Conservation (phyloP, 2,113 vertebrate species). For the Catharus fuscescens region DNA sequence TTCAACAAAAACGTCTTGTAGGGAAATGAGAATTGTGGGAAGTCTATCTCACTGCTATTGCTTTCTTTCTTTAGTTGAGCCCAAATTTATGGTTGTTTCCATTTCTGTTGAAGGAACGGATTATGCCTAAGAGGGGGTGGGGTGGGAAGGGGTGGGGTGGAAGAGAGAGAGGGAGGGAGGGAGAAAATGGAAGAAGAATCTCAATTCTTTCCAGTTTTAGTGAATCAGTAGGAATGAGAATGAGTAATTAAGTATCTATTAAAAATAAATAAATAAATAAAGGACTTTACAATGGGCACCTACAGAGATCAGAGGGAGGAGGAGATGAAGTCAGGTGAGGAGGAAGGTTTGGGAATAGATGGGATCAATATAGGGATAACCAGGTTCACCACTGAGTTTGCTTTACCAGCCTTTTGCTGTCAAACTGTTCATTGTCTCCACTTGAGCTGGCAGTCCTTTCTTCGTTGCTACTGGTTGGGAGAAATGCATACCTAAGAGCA, state of each 20-base stretch:
- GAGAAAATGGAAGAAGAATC: not conserved
- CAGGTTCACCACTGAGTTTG: not conserved
- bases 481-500: not conserved
- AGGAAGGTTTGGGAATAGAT: not conserved
- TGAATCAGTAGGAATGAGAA: not conserved
- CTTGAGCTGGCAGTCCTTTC: not conserved
- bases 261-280: not conserved
- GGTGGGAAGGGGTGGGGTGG: no score
- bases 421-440: not conserved
- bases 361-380: not conserved
- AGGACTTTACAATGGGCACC: not conserved
- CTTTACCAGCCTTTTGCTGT: not conserved
- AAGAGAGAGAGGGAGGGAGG: not conserved
- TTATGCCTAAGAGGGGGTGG: not conserved
- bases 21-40: not conserved
- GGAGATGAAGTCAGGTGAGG: not conserved
- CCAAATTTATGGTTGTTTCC: not conserved
- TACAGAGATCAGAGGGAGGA: not conserved
- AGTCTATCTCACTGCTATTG: not conserved
- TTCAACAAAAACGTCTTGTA: not conserved
- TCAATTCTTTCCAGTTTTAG: not conserved
- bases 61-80: not conserved
- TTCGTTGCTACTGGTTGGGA: not conserved
- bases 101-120: not conserved
- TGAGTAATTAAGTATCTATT: not conserved